Evolutionary conservation across 2,113 vertebrate species (phyloP).

Genomic region (Ceyx margarethae): DNA sequence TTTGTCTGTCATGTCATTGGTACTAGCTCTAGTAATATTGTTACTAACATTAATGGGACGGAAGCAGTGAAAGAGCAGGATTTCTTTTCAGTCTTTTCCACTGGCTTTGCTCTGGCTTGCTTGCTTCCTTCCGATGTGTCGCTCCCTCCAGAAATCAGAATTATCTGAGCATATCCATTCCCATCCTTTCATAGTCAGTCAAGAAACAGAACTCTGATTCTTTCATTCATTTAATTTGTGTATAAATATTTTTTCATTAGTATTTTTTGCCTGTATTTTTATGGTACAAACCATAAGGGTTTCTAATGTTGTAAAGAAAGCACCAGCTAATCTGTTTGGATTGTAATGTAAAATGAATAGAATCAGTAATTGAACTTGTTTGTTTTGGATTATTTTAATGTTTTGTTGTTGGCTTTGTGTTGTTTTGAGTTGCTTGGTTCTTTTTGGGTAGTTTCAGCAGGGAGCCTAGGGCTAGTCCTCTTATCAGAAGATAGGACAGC

Average conservation of each 20-base stretch:
- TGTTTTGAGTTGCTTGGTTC: not conserved
- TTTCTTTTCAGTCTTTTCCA: not conserved
- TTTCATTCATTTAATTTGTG: not conserved
- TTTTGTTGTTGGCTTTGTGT: accelerated
- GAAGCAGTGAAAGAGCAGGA: too few species aligned
- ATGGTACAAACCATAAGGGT: not conserved
- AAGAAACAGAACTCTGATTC: not conserved
- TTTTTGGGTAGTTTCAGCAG: not conserved
- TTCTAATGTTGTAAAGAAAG: not conserved
- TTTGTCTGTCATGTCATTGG: too few species aligned
- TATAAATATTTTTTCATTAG: not conserved
- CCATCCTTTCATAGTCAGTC: not conserved
- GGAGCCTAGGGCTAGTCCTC: not conserved
- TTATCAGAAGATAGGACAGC: not conserved
- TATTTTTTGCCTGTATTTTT: not conserved
- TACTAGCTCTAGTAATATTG: too few species aligned
- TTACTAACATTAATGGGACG: too few species aligned
- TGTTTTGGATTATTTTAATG: not conserved
- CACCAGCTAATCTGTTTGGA: not conserved
- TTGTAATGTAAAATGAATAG: not conserved
- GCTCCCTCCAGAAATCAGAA: not conserved
- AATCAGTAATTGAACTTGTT: not conserved
- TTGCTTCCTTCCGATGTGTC: not conserved
- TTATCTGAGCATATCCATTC: not conserved
- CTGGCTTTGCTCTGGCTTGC: not conserved